Conservation (phyloP, 1,140 invertebrate species). For the Drosophila repleta region DNA sequence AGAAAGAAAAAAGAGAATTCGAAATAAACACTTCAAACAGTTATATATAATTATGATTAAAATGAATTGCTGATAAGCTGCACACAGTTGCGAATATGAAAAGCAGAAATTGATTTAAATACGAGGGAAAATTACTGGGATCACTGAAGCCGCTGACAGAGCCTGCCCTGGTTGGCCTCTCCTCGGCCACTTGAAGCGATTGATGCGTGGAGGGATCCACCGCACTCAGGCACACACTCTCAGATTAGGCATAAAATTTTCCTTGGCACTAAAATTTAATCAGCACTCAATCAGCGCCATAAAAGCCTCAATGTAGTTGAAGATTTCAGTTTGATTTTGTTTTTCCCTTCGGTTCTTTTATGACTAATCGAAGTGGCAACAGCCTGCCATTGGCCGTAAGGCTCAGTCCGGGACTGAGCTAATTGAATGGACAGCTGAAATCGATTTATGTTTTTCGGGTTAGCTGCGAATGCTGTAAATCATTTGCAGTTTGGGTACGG, state of each 20-base stretch:
- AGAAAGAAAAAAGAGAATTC: too few relatives aligned
- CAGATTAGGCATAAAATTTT: constrained; percentile 46
- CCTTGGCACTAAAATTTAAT: constrained; percentile 55
- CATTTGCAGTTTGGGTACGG: constrained; percentile 59
- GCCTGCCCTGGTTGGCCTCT: not conserved
- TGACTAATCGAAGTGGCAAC: constrained; percentile 38
- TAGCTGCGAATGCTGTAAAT: constrained; percentile 46
- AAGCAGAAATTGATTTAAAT: constrained; percentile 7
- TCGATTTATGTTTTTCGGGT: constrained; percentile 39
- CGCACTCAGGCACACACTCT: constrained; percentile 23
- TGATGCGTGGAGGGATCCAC: constrained; percentile 29
- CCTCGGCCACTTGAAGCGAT: constrained; percentile 7
- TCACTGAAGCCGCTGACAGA: constrained; percentile 7
- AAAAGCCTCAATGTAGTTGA: constrained; percentile 35
- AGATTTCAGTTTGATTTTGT: constrained; percentile 11
- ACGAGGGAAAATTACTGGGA: constrained; percentile 31
- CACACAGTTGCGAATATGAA: not conserved
- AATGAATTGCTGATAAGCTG: constrained; percentile 18
- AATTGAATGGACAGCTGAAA: constrained; percentile 45
- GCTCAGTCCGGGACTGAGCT: constrained; percentile 32
- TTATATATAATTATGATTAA: not conserved
- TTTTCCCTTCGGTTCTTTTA: constrained; percentile 18
- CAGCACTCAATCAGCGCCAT: constrained; percentile 50
- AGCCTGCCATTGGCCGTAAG: constrained; percentile 28
- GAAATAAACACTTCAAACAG: not conserved